Evolutionary conservation across 2,888 invertebrate genomes (phyloP), one percentile per base, ranked within the genome.

Genomic region (Crossocerus cetratus): DNA sequence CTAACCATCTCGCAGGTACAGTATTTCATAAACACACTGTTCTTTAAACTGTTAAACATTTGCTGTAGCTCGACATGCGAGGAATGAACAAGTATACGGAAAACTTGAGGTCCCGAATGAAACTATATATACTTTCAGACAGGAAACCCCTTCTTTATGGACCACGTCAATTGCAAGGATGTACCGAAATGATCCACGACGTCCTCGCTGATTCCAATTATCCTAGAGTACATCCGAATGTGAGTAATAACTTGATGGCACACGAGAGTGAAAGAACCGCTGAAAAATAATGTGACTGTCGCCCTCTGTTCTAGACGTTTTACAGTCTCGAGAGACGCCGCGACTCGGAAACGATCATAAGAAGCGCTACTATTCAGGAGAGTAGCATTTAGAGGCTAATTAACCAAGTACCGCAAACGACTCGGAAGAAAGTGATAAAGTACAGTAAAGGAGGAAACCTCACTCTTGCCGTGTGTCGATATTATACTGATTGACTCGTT

Each of bases 321-420:
- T 86, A 88, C 83, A 88, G 88, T 76, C 86, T 88, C 16, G 88
- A 88, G 71, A 88, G 88, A 85, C 87, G 87, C 62, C 84, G 81
- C 60, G 83, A 87, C 63, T 78, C 87, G 45, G 87, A 88, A 72
- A 82, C 86, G 72, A 84, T 86, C 69, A 79, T 84, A 22, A 84
- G 86, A 75, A 84, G 85, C 62, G 77, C 86, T 43, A 81, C 84
- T 69, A 87, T 88, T 74, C 88, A 88, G 66, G 88, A 88, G 72
- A 88, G 88, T 69, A 88, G 88, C 79, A 88, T 88, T 77, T 88
- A 86, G 87, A 69, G 62, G 64, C 32, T 5, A 32, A 32, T 3
- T 32, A 32, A 8, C 11, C 8, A 32, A 32, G 32, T 32, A 32
- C 11, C 11, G 32, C 32, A 32, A 32, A 32, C 4, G 11, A 32